Evolutionary conservation across 2,797 vertebrate species (phyloP), one percentile per base, ranked within the genome.

Genomic region (Melanotaenia pygmaea): DNA sequence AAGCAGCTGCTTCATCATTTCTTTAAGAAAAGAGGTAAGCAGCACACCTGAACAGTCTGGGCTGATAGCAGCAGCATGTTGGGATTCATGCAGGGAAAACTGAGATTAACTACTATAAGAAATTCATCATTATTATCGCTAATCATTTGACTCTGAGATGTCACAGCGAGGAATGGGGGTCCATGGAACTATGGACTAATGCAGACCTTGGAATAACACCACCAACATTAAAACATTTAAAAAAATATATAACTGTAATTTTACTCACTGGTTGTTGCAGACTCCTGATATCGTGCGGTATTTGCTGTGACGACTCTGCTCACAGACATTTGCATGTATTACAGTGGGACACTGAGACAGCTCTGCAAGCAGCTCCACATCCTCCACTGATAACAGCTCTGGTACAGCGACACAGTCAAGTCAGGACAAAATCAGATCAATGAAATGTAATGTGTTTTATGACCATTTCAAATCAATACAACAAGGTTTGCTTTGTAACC

Each of bases 261-360:
- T 57, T 13, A 35, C 13, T 3, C 67, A 98, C 98, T 96, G 97
- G 94, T 98, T 99, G 88, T 96, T 99, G 93, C 97, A 99, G 56
- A 93, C 67, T 67, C 98, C 97, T 18, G 94, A 95, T 77, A 97
- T 95, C 51, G 93, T 93, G 71, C 96, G 94, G 76, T 98, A 99
- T 85, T 95, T 96, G 79, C 73, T 84, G 14, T 89, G 86, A 30
- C 92, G 88, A 65, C 91, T 94, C 13, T 92, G 87, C 18, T 77
- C 77, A 63, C 97, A 99, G 51, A 67, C 54, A 30, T 86, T 86
- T 43, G 95, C 91, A 37, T 90, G 81, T 54, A 91, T 77, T 35
- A 88, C 74, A 45, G 90, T 88, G 26, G 95, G 90, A 86, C 97
- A 98, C 43, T 94, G 93, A 3, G 97, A 96, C 67, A 95, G 74